Conservation (phyloP, 2,113 vertebrate genomes). For the Symphodus melops region DNA sequence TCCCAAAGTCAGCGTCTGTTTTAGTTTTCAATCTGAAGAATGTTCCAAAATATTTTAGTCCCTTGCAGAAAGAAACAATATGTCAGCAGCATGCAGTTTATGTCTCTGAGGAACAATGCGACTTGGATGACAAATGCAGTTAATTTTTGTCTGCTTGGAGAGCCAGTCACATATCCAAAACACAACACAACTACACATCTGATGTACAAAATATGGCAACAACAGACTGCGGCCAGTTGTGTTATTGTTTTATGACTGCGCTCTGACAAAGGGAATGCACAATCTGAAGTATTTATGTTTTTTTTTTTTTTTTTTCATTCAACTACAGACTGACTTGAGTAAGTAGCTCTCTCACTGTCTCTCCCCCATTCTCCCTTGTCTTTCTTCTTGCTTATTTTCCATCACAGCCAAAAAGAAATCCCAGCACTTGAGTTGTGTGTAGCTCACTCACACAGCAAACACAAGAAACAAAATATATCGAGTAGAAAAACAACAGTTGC, state of each 20-base stretch:
- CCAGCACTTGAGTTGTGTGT: constrained; percentile 38
- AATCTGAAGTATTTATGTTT: constrained; percentile 54
- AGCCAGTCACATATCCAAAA: constrained; percentile 25
- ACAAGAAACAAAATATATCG: constrained; percentile 19
- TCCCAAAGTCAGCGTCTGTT: constrained; percentile 63
- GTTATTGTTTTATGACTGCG: constrained; percentile 39
- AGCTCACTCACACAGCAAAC: constrained; percentile 48
- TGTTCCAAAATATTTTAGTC: constrained; percentile 65
- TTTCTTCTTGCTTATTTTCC: constrained; percentile 22
- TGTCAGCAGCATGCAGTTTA: constrained; percentile 56
- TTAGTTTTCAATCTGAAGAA: constrained; percentile 62
- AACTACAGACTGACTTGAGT: constrained; percentile 29
- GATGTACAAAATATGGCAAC: constrained; percentile 41
- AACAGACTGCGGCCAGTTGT: constrained; percentile 28
- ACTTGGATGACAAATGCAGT: constrained; percentile 58
- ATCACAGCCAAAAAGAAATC: constrained; percentile 51
- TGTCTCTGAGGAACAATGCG: constrained; percentile 56
- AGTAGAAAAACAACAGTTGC: constrained; percentile 57
- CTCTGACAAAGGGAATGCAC: constrained; percentile 44
- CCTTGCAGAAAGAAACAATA: constrained; percentile 44
- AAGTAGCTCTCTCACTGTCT: constrained; percentile 31
- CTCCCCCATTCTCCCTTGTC: constrained; percentile 36
- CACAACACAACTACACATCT: constrained; percentile 37
- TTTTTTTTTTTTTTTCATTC: constrained; percentile 39
- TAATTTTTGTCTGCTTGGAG: constrained; percentile 50